Percentiles rank a stretch among this genome's conserved stretches.
phyloP scores from a whole-genome alignment of 1,140 invertebrate genomes.

The Drosophila pallidifrons region DNA sequence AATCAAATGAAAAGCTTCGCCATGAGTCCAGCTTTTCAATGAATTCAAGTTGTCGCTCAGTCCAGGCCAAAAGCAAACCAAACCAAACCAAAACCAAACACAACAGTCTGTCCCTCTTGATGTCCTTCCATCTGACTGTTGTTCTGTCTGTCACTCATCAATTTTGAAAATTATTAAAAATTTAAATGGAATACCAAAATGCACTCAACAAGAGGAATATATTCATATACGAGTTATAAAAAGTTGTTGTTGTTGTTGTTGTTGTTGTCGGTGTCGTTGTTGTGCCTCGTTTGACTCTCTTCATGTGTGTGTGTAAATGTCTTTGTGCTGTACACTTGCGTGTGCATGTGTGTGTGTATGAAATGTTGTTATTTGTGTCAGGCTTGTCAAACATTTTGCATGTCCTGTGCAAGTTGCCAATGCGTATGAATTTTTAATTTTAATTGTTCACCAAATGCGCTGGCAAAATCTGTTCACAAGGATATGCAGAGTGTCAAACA shows the following conservation, averaged over 20 bases:
- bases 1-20: slow-evolving; percentile 69
- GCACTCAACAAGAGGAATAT: slow-evolving; percentile 62
- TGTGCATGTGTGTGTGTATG: slow-evolving; percentile 37
- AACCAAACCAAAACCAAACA: too few relatives aligned
- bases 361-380: slow-evolving; percentile 72
- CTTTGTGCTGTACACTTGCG: slow-evolving; percentile 11
- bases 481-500: slow-evolving; percentile 12
- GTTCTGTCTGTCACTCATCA: slow-evolving; percentile 66
- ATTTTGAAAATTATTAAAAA: slow-evolving; percentile 83
- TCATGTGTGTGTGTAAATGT: not conserved
- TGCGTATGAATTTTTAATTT: slow-evolving; percentile 79
- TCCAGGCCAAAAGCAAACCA: not conserved
- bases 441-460: slow-evolving; percentile 80
- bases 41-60: slow-evolving; percentile 15
- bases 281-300: not conserved
- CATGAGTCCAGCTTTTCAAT: slow-evolving; percentile 23
- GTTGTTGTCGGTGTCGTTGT: not conserved
- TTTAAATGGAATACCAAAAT: slow-evolving; percentile 83
- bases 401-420: slow-evolving; percentile 56
- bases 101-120: not conserved
- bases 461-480: slow-evolving; percentile 67
- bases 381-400: slow-evolving; percentile 77
- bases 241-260: slow-evolving; percentile 7
- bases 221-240: slow-evolving; percentile 45
- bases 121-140: slow-evolving; percentile 5